Evolutionary conservation across 2,888 invertebrate species (phyloP), one percentile per base, ranked within the genome.

Genomic region (Agrotis segetum): DNA sequence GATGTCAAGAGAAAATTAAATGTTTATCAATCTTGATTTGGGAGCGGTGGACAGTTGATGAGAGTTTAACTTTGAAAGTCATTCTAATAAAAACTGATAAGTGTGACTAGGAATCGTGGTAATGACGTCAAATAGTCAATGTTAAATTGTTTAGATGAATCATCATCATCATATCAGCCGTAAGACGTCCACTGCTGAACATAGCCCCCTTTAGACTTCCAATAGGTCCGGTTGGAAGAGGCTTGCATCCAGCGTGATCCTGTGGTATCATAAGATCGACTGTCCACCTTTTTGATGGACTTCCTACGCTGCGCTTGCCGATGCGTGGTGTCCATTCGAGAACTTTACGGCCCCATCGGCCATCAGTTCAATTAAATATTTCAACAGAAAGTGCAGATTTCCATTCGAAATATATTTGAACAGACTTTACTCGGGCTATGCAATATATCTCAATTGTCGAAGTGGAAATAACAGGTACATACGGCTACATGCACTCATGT

Each of bases 1-100:
- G 56, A 74, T 66, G 77, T 67, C 56, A 16, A 40, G 60, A 40
- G 71, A 67, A 83, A 80, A 77, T 72, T 70, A 59, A 58, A 52
- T 56, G 50, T 59, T 60, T 67, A 63, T 83, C 60, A 72, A 66
- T 73, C 50, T 67, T 63, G 69, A 56, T 64, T 80, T 67, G 66
- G 71, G 44, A 19, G 16, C 44, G 53, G 55, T 53, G 16, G 46
- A 66, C 44, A 62, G 52, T 74, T 58, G 55, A 14, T 63, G 55
- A 61, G 49, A 60, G 55, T 67, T 72, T 9, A 11, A 49, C n/a
- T 46, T 63, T 29, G 55, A 40, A 65, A 46, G 40, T 29, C 21
- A 50, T 64, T 67, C 21, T 52, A 66, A 60, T 47, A 34, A 40
- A 16, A 65, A 17, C n/a, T 60, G 11, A 14, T 49, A 17, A 40